Evolutionary conservation across 2,797 vertebrate species (phyloP), one percentile per base, ranked within the genome.

Genomic region (Orestias chungarensis): DNA sequence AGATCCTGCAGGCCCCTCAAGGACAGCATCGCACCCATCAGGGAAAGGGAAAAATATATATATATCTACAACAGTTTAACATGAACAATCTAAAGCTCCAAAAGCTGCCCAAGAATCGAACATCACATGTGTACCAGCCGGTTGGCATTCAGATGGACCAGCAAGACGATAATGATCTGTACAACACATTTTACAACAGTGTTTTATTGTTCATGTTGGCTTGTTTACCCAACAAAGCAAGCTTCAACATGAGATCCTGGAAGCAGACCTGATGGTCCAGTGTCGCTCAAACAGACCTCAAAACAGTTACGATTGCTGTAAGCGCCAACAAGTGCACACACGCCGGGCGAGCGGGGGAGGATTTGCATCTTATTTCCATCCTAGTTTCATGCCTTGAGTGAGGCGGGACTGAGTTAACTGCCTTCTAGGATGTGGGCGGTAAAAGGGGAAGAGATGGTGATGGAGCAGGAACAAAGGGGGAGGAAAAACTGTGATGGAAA

Each of bases 301-400:
- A 4, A 47, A 69, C 87, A 78, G 80, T 83, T 83, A 75, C 27
- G 59, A 73, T 61, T 20, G 0, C 66, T 44, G 12, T 71, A 25
- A 14, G 54, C 82, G 81, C 70, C 75, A 73, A 85, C 87, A 81
- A 82, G 88, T 79, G 70, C 66, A 66, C 23, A 88, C 91, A 90
- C 47, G 91, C 76, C 68, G 44, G 49, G 67, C 75, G 85, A 86
- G 61, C 65, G 42, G 59, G 64, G 35, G 62, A 6, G 14, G 68
- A 94, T 95, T 95, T 95, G 93, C 94, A 95, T 95, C 85, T 94
- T 46, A 94, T 95, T 94, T 94, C 82, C 92, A 91, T 94, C 89
- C 88, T 73, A 43, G 82, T 92, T 82, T 67, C 74, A 40, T 82
- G 81, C 78, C 82, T 89, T 71, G 84, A 91, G 78, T 84, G 71